These are phyloP conservation scores for Limnephilus marmoratus DNA, from an alignment of 2,888 invertebrate species.

Conservation along the genomic window DNA sequence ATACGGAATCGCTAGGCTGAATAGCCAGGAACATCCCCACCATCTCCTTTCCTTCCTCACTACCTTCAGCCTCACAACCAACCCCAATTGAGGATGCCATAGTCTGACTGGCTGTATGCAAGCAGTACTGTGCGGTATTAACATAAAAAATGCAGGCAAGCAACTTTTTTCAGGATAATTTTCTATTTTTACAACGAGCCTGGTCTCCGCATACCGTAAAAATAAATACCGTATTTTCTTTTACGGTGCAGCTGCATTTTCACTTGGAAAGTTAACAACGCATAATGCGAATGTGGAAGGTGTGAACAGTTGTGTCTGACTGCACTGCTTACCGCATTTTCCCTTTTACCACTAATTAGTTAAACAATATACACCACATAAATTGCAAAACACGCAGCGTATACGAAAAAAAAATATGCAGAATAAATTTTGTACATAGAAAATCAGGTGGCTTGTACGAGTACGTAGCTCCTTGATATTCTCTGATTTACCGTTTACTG, in stretches of 20 bases:
- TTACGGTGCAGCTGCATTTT: neutral
- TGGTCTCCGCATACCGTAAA: neutral
- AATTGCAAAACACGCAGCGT: neutral
- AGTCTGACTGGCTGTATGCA: no score
- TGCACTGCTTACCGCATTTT: slow-evolving; percentile 8
- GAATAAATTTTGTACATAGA: neutral
- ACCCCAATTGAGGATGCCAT: no score
- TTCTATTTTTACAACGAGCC: neutral
- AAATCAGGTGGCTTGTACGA: neutral
- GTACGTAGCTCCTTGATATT: neutral
- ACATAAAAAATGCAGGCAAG: no score
- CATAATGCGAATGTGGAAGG: slow-evolving; percentile 13
- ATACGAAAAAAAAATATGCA: neutral
- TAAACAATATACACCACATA: neutral
- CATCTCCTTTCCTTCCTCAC: no score
- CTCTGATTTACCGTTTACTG: neutral
- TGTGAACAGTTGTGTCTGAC: neutral
- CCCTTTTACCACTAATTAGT: neutral
- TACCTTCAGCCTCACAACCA: no score
- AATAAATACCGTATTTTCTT: neutral
- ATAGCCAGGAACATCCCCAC: no score
- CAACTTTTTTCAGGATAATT: no score
- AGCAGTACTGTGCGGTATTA: no score
- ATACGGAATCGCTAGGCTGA: no score
- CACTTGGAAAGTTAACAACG: slow-evolving; percentile 25